Percentiles rank a stretch among this genome's conserved stretches.
phyloP scores from a whole-genome alignment of 2,113 vertebrate genomes.

The Drymodes brunneopygia region DNA sequence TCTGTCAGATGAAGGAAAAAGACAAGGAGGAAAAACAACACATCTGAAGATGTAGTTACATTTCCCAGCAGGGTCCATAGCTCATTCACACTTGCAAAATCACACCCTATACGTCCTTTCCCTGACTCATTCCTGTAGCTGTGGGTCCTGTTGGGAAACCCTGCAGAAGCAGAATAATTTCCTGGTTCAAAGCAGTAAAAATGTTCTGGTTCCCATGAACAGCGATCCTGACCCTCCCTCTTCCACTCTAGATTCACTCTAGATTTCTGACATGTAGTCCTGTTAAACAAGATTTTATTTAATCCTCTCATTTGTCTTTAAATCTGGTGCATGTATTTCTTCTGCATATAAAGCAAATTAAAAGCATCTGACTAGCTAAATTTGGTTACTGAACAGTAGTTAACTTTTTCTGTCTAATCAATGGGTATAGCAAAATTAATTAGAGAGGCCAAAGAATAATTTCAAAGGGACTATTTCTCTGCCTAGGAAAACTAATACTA shows the following conservation, averaged over 20 bases:
- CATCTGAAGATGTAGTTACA: not conserved
- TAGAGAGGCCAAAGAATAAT: constrained; percentile 16
- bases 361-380: not conserved
- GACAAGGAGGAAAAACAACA: not conserved
- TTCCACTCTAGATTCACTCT: not conserved
- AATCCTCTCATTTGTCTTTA: not conserved
- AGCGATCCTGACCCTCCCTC: not conserved
- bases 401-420: not conserved
- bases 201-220: not conserved
- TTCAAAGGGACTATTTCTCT: not conserved
- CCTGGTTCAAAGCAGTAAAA: not conserved
- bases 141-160: not conserved
- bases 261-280: not conserved
- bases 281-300: not conserved
- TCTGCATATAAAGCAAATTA: constrained; percentile 3
- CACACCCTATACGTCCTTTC: not conserved
- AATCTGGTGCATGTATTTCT: not conserved
- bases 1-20: not conserved
- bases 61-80: not conserved
- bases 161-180: not conserved
- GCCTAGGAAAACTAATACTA: not conserved
- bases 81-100: not conserved
- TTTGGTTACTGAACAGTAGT: constrained; percentile 4
- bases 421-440: constrained; percentile 21
- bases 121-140: not conserved